Evolutionary conservation across 2,113 vertebrate genomes (phyloP), one percentile per base, ranked within the genome.

Genomic region (Scopus umbretta): DNA sequence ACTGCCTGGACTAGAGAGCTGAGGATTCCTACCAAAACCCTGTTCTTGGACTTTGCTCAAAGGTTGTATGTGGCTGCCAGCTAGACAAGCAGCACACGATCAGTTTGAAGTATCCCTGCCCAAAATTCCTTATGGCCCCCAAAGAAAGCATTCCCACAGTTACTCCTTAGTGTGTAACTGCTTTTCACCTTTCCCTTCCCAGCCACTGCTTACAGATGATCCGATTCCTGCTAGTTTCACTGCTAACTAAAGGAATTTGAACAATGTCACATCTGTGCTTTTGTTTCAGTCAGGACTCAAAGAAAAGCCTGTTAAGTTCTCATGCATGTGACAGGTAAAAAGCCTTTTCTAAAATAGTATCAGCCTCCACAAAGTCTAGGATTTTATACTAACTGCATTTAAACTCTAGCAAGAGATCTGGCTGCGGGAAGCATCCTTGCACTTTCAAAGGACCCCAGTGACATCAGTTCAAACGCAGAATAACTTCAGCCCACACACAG

Each of bases 331-430:
- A 72, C 86, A 95, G 83, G 72, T 93, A 95, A 84, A 95, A 95
- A 87, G 58, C 73, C 83, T 89, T 58, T 87, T 94, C 88, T 71
- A 94, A 91, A 96, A 67, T 12, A 92, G 75, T 7, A 81, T n/a
- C 83, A 88, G 61, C 29, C 43, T 89, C 63, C 83, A 78, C 72
- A 7, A 86, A 92, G 70, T 43, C 80, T 3, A 29, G 68, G n/a
- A 40, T 86, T 83, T 61, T 20, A 11, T 5, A 21, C 23, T 1
- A 63, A 34, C n/a, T 42, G 70, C 78, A 53, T 4, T 45, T 47
- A 23, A 72, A 38, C 63, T 50, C 61, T 6, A 61, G 45, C 32
- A 13, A 20, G n/a, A n/a, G 36, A 83, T 13, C 27, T 21, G 53
- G 58, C 90, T 45, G 22, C 0, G 1, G 72, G 61, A 62, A 88